phyloP scores from a whole-genome alignment of 1,140 invertebrate species.

The Cotesia typhae region DNA sequence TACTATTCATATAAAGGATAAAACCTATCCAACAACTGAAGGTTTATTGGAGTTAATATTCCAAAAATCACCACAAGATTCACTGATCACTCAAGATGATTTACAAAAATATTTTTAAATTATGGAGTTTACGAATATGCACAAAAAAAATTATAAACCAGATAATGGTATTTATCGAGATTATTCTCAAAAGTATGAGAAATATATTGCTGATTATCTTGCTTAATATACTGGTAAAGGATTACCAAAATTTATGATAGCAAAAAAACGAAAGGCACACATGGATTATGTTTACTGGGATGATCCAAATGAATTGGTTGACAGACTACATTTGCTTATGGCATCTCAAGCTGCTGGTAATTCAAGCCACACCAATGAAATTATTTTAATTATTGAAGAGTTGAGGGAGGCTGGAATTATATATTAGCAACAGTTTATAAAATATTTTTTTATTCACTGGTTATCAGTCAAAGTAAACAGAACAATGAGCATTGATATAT shows the following conservation, averaged over 20 bases:
- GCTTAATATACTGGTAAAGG: neutral
- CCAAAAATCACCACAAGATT: constrained; percentile 10
- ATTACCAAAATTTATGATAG: neutral
- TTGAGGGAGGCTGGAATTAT: constrained; percentile 22
- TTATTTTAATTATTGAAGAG: constrained; percentile 25
- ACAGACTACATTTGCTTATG: constrained; percentile 5
- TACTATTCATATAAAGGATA: too few species aligned
- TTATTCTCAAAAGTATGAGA: neutral
- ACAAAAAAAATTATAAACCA: constrained; percentile 14
- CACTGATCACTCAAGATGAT: constrained; percentile 10
- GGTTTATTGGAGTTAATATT: constrained; percentile 17
- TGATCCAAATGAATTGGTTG: constrained; percentile 19
- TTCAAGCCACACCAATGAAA: constrained; percentile 13
- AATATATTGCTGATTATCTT: neutral
- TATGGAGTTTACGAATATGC: constrained; percentile 11
- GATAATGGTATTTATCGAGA: neutral
- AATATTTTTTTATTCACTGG: neutral
- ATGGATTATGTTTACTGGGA: constrained; percentile 25
- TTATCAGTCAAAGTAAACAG: neutral
- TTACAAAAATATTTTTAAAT: constrained; percentile 17
- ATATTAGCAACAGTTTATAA: constrained; percentile 3
- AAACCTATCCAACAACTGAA: neutral
- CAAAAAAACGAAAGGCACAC: neutral
- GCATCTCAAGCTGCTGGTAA: constrained; percentile 23
- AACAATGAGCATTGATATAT: constrained; percentile 36